Evolutionary conservation across 2,113 vertebrate species (phyloP).

Genomic region (Sorex araneus): DNA sequence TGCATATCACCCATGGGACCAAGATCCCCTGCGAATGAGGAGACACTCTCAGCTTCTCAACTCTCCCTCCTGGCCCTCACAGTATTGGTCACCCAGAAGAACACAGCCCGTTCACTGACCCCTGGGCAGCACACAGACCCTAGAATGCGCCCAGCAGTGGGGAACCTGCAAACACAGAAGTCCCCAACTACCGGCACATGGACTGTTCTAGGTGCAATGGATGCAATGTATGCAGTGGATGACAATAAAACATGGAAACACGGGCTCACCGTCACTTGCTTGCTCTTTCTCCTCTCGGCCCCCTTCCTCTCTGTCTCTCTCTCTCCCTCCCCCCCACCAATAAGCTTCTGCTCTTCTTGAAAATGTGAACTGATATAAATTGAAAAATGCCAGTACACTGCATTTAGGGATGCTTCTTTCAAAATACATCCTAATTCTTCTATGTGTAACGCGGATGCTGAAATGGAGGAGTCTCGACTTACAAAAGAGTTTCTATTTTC

Average conservation of each 20-base stretch:
- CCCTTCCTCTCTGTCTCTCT: not conserved
- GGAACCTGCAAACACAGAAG: not conserved
- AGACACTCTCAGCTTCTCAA: not conserved
- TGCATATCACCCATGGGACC: not conserved
- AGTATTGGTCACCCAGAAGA: not conserved
- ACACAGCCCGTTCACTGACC: not conserved
- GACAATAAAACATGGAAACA: not conserved
- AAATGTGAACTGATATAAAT: slow-evolving; percentile 1
- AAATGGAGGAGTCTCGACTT: slow-evolving; percentile 32
- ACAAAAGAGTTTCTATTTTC: not conserved
- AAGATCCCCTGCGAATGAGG: not conserved
- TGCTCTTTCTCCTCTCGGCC: too few species aligned
- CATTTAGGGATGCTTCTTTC: not conserved
- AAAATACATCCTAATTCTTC: not conserved
- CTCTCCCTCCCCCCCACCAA: not conserved
- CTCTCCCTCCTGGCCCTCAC: not conserved
- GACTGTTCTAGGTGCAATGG: not conserved
- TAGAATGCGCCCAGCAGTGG: not conserved
- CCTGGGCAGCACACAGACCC: too few species aligned
- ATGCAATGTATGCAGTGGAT: not conserved
- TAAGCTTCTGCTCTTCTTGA: not conserved
- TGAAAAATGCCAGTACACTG: not conserved
- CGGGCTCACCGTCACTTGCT: not conserved
- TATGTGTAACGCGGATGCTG: not conserved
- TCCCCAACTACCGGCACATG: not conserved